These are phyloP conservation scores for Ciconia stormi DNA, from an alignment of 2,113 vertebrate genomes.

Conservation along the genomic window DNA sequence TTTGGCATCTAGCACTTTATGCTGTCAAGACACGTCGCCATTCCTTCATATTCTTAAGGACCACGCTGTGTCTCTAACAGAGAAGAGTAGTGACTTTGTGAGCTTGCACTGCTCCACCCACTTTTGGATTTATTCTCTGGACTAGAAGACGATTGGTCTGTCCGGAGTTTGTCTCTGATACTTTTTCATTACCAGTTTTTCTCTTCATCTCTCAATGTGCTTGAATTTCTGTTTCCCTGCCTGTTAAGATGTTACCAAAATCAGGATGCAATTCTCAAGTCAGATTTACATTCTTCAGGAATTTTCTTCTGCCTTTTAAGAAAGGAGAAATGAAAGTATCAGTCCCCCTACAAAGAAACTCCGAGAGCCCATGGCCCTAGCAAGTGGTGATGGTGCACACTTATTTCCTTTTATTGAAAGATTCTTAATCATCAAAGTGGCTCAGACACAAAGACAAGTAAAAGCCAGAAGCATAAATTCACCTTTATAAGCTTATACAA, in stretches of 20 bases:
- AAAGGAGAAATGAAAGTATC: not conserved
- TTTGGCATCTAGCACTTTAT: not conserved
- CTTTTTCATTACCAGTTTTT: not conserved
- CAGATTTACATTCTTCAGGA: not conserved
- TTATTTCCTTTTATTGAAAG: not conserved
- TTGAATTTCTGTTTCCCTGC: not conserved
- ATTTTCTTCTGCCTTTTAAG: not conserved
- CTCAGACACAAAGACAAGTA: not conserved
- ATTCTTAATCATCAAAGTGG: not conserved
- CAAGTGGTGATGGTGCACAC: accelerated
- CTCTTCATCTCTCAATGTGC: not conserved
- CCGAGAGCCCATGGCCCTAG: not conserved
- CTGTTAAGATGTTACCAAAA: not conserved
- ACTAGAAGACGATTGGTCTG: not conserved
- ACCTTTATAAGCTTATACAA: not conserved
- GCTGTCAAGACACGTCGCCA: not conserved
- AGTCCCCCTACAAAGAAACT: not conserved
- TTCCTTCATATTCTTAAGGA: not conserved
- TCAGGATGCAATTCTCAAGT: not conserved
- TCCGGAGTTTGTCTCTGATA: not conserved
- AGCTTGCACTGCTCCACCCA: not conserved
- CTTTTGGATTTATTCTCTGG: not conserved
- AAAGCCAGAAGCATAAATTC: not conserved
- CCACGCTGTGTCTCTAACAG: not conserved
- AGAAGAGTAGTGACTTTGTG: not conserved